These are phyloP conservation scores for Tamandua tetradactyla DNA, from an alignment of 2,797 vertebrate species.

Conservation along the genomic window DNA sequence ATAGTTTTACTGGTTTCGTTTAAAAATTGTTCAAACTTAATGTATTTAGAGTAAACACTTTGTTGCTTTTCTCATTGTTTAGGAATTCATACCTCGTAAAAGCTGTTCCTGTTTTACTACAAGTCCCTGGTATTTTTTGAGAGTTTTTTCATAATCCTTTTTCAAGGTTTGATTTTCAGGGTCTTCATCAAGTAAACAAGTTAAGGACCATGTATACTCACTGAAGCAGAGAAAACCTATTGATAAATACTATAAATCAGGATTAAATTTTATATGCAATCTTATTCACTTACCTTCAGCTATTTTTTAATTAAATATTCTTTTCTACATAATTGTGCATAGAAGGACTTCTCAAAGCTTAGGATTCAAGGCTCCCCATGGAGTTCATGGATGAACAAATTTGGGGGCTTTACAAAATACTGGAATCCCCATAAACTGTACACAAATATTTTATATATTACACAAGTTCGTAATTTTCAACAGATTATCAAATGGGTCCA, in stretches of 20 bases:
- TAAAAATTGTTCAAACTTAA: constrained; percentile 36
- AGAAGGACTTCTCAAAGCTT: not conserved
- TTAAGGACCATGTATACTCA: constrained; percentile 83
- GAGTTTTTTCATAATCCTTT: constrained; percentile 95
- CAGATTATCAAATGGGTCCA: not conserved
- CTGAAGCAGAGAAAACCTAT: constrained; percentile 33
- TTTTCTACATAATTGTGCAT: not conserved
- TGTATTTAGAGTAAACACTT: not conserved
- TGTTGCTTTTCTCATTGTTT: not conserved
- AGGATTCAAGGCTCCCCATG: not conserved
- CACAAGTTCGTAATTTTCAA: constrained; percentile 36
- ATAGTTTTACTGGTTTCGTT: not conserved
- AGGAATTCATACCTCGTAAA: constrained; percentile 89
- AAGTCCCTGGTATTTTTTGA: constrained; percentile 94
- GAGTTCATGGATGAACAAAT: not conserved
- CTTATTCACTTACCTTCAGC: not conserved
- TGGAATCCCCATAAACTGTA: constrained; percentile 37
- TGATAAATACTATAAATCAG: constrained; percentile 17
- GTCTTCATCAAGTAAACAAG: constrained; percentile 91
- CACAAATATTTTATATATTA: not conserved
- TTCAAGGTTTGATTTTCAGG: constrained; percentile 92
- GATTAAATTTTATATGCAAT: not conserved
- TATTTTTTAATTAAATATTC: not conserved
- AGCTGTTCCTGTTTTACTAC: constrained; percentile 95
- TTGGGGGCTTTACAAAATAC: not conserved